phyloP scores from a whole-genome alignment of 2,797 vertebrate species.

The Clarias pachynema region DNA sequence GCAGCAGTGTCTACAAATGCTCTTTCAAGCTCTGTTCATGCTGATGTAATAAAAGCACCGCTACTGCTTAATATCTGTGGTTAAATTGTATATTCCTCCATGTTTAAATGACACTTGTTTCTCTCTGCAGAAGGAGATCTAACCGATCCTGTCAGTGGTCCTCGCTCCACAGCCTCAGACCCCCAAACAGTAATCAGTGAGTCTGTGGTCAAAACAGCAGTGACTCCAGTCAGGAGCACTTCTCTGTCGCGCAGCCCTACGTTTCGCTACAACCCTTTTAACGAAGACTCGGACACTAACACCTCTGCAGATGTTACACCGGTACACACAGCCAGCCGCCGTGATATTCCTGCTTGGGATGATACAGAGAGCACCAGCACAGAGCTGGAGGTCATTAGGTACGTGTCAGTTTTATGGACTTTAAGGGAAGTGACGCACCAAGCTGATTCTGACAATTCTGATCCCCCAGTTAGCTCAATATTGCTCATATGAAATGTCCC shows the following conservation, averaged over 20 bases:
- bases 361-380: slow-evolving; percentile 72
- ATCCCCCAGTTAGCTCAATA: background rate
- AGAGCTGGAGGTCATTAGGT: slow-evolving; percentile 97
- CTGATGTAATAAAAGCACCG: slow-evolving; percentile 7
- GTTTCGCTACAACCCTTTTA: slow-evolving; percentile 91
- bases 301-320: slow-evolving; percentile 87
- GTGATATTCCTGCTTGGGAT: slow-evolving; percentile 63
- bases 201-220: slow-evolving; percentile 50
- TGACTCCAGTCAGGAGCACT: slow-evolving; percentile 13
- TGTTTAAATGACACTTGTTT: background rate
- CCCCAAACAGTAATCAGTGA: slow-evolving; percentile 76
- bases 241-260: slow-evolving; percentile 78
- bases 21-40: slow-evolving; percentile 26
- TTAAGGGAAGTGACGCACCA: background rate
- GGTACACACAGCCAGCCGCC: slow-evolving; percentile 74
- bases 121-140: slow-evolving; percentile 87
- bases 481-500: background rate
- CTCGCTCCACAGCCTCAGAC: slow-evolving; percentile 81
- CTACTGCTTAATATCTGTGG: background rate
- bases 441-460: background rate
- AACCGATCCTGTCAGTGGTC: slow-evolving; percentile 88
- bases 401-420: slow-evolving; percentile 31
- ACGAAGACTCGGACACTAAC: slow-evolving; percentile 80
- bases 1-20: slow-evolving; percentile 34
- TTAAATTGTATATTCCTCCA: background rate